A percentile compares a stretch with the other conserved stretches of the same genome.
These are phyloP conservation scores for Lophotriccus pileatus DNA, from an alignment of 2,797 vertebrate species.

Conservation along the genomic window DNA sequence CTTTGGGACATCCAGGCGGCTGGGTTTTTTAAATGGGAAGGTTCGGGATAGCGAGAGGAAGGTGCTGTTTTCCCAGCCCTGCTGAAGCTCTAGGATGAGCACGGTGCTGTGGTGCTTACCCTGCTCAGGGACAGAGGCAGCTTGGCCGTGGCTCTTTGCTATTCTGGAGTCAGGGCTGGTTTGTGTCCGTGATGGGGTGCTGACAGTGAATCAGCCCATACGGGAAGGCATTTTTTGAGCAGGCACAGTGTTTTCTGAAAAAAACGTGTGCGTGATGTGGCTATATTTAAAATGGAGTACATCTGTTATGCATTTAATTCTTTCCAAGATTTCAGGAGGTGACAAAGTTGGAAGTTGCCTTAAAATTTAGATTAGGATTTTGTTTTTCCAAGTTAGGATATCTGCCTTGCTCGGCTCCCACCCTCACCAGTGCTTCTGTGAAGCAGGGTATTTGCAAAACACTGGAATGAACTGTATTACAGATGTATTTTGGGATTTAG, in stretches of 20 bases:
- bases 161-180: background rate
- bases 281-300: slow-evolving; percentile 41
- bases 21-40: background rate
- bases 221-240: slow-evolving; percentile 6
- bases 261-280: background rate
- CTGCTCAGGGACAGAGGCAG: rapidly evolving
- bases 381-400: background rate
- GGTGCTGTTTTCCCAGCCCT: background rate
- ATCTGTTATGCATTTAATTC: slow-evolving; percentile 32
- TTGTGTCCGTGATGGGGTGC: background rate
- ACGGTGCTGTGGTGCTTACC: background rate
- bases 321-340: slow-evolving; percentile 48
- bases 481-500: background rate
- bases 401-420: background rate
- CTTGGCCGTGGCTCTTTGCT: background rate
- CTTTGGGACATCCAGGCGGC: background rate
- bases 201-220: background rate
- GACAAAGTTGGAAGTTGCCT: slow-evolving; percentile 26
- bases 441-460: background rate
- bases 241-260: slow-evolving; percentile 20
- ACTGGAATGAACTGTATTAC: background rate
- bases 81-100: background rate
- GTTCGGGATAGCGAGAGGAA: rapidly evolving
- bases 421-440: background rate
- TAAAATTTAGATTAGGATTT: background rate